These are phyloP conservation scores for Brachionus rubens DNA, from an alignment of 1,140 invertebrate genomes.

Conservation along the genomic window DNA sequence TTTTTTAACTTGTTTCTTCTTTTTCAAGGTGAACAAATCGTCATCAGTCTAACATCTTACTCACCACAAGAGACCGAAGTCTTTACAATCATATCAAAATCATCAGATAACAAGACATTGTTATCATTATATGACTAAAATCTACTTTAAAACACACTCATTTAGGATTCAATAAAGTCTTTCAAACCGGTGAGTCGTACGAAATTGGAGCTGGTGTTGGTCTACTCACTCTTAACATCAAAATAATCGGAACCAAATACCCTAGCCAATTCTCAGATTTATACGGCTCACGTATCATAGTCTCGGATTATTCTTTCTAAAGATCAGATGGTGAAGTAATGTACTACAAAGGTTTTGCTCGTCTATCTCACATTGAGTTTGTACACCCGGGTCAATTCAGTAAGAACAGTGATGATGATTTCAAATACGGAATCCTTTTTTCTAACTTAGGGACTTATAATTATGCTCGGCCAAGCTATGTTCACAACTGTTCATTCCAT, in stretches of 20 bases:
- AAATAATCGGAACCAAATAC: constrained; percentile 54
- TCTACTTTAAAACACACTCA: neutral
- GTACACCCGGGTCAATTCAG: constrained; percentile 11
- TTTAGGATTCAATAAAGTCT: neutral
- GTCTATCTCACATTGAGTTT: constrained; percentile 26
- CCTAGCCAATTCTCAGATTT: constrained; percentile 50
- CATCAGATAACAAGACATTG: neutral
- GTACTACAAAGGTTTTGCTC: constrained; percentile 34
- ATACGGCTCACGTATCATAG: constrained; percentile 55
- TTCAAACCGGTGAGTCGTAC: constrained; percentile 12
- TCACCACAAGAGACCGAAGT: constrained; percentile 21
- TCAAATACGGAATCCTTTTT: neutral
- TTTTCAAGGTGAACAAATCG: constrained; percentile 52
- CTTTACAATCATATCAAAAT: constrained; percentile 15
- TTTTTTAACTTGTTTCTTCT: no score
- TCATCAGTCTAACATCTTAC: neutral
- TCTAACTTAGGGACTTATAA: constrained; percentile 37
- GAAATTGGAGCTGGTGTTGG: constrained; percentile 54
- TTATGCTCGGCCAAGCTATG: constrained; percentile 45
- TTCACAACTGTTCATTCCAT: constrained; percentile 2
- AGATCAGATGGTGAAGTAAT: neutral
- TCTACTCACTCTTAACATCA: constrained; percentile 55
- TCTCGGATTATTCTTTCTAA: constrained; percentile 47
- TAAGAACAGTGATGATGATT: neutral
- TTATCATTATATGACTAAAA: neutral